A percentile compares a stretch with the other conserved stretches of the same genome.
Evolutionary conservation across 1,140 invertebrate species (phyloP).

Genomic region (Venturia canescens): DNA sequence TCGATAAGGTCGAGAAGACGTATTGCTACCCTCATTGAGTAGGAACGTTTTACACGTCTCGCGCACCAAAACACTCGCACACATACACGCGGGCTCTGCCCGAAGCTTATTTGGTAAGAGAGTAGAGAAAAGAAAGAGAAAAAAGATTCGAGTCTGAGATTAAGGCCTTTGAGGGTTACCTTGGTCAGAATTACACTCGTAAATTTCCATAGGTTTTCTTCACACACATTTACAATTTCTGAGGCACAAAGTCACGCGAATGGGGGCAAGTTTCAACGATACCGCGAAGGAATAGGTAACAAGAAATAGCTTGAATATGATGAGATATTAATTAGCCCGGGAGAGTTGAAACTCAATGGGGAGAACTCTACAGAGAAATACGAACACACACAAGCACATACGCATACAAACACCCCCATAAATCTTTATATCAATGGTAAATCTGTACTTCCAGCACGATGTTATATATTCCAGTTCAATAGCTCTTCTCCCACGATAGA

Average conservation of each 20-base stretch:
- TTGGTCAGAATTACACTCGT: slow-evolving; percentile 47
- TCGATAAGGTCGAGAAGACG: slow-evolving; percentile 47
- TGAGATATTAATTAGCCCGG: slow-evolving; percentile 37
- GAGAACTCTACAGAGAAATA: neutral
- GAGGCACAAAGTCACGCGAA: neutral
- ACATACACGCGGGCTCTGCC: neutral
- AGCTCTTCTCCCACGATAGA: neutral
- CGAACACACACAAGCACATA: neutral
- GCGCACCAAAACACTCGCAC: neutral
- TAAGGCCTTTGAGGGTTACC: slow-evolving; percentile 47
- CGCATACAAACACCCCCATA: neutral
- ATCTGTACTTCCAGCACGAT: too few species aligned
- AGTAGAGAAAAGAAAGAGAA: slow-evolving; percentile 26
- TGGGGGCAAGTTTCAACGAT: neutral
- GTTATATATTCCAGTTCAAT: neutral
- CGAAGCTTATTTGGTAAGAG: slow-evolving; percentile 35
- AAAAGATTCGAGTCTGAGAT: slow-evolving; percentile 28
- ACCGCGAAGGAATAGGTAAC: neutral
- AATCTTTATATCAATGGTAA: too few species aligned
- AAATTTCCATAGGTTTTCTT: slow-evolving; percentile 21
- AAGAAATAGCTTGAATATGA: slow-evolving; percentile 17
- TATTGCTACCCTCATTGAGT: slow-evolving; percentile 46
- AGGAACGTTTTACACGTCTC: slow-evolving; percentile 49
- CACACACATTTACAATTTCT: neutral
- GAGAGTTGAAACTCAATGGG: neutral